These are phyloP conservation scores for Homalodisca vitripennis DNA, from an alignment of 1,140 invertebrate genomes.

Conservation along the genomic window DNA sequence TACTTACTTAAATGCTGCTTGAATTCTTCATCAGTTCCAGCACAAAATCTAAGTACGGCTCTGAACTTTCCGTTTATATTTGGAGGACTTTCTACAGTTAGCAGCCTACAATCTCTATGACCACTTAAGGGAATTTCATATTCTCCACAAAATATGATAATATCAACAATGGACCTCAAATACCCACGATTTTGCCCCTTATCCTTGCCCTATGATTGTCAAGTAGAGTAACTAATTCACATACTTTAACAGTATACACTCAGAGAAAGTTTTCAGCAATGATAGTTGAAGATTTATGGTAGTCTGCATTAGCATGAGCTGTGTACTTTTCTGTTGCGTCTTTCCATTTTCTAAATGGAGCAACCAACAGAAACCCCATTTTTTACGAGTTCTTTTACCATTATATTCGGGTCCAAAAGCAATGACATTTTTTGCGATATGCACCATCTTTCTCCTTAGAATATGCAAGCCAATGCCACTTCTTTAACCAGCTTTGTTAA, in stretches of 20 bases:
- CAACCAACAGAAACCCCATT: background rate
- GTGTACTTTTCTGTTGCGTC: background rate
- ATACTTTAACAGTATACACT: background rate
- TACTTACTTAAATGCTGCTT: background rate
- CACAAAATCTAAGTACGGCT: background rate
- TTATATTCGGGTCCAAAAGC: background rate
- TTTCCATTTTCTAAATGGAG: conserved; percentile 8
- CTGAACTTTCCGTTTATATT: background rate
- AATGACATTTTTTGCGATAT: background rate
- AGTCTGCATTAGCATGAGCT: background rate
- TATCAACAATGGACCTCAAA: background rate
- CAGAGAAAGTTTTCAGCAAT: background rate
- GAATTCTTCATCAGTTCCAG: background rate
- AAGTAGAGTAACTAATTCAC: background rate
- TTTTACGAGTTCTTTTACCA: background rate
- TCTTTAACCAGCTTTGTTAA: background rate
- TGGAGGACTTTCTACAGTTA: background rate
- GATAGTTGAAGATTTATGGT: background rate
- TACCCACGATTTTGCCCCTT: background rate
- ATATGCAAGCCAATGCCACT: conserved; percentile 6
- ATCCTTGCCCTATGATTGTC: background rate
- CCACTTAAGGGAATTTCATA: background rate
- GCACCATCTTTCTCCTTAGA: background rate
- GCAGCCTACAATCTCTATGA: background rate
- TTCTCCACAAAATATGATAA: background rate